These are phyloP conservation scores for Crypturellus undulatus DNA, from an alignment of 2,113 vertebrate species.

Conservation along the genomic window DNA sequence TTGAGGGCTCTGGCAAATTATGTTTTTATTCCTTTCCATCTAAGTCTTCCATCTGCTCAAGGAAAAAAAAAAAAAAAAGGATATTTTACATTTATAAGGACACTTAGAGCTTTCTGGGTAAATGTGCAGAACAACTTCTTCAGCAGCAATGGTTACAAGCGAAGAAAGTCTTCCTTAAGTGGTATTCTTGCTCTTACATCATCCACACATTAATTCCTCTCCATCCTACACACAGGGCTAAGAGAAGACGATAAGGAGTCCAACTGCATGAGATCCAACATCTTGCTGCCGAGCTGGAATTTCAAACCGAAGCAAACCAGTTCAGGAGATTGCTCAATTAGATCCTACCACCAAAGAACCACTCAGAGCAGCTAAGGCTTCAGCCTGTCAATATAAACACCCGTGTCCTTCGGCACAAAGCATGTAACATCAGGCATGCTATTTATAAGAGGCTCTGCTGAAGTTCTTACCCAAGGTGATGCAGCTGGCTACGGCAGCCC, in stretches of 20 bases:
- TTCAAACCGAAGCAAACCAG: background rate
- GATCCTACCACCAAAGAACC: background rate
- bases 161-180: background rate
- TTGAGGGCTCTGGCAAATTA: constrained; percentile 43
- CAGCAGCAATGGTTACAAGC: background rate
- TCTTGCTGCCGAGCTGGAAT: background rate
- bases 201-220: background rate
- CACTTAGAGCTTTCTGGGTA: constrained; percentile 34
- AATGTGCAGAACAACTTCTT: constrained; percentile 40
- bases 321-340: background rate
- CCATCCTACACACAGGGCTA: background rate
- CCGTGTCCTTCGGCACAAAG: background rate
- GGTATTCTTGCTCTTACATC: background rate
- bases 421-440: background rate
- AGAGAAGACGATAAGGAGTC: background rate
- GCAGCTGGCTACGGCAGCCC: constrained; percentile 55
- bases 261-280: background rate
- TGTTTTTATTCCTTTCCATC: constrained; percentile 45
- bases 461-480: constrained; percentile 60
- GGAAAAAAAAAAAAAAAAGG: background rate
- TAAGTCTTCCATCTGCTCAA: constrained; percentile 67
- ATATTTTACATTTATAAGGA: constrained; percentile 45
- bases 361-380: background rate
- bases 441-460: background rate
- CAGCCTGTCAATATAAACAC: constrained; percentile 17